phyloP scores from a whole-genome alignment of 2,797 vertebrate species.

The Streptopelia turtur region DNA sequence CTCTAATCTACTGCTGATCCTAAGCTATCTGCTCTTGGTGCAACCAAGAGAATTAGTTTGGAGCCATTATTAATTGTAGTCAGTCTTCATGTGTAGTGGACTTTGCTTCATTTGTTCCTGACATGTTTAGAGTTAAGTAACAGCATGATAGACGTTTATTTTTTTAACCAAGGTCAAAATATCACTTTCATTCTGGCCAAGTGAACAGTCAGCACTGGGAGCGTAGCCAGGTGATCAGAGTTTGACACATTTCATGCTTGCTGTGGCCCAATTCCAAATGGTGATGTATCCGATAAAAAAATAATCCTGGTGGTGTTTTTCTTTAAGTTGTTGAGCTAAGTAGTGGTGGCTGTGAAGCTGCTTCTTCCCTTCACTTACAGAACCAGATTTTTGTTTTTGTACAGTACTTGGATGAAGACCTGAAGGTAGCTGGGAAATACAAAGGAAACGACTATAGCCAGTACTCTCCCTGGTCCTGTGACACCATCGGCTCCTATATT shows the following conservation, averaged over 20 bases:
- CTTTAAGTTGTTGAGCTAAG: neutral
- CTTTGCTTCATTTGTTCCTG: neutral
- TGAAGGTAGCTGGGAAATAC: slow-evolving; percentile 89
- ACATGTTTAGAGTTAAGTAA: neutral
- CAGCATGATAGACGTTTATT: neutral
- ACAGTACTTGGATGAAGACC: slow-evolving; percentile 93
- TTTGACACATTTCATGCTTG: neutral
- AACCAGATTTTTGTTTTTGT: slow-evolving; percentile 63
- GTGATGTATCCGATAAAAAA: neutral
- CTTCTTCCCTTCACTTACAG: slow-evolving; percentile 56
- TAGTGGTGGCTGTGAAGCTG: neutral
- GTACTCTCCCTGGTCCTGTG: slow-evolving; percentile 99
- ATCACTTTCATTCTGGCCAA: neutral
- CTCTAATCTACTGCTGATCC: neutral
- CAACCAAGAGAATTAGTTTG: neutral
- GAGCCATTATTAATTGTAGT: neutral
- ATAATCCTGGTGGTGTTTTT: neutral
- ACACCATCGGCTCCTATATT: slow-evolving; percentile 98
- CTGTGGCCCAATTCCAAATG: neutral
- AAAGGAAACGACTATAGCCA: slow-evolving; percentile 95
- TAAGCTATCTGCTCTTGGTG: neutral
- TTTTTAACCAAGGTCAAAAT: slow-evolving; percentile 1
- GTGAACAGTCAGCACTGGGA: neutral
- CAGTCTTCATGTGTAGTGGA: neutral
- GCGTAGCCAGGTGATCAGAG: neutral